Evolutionary conservation across 1,140 invertebrate species (phyloP), one percentile per base, ranked within the genome.

Genomic region (Hycleus cichorii): DNA sequence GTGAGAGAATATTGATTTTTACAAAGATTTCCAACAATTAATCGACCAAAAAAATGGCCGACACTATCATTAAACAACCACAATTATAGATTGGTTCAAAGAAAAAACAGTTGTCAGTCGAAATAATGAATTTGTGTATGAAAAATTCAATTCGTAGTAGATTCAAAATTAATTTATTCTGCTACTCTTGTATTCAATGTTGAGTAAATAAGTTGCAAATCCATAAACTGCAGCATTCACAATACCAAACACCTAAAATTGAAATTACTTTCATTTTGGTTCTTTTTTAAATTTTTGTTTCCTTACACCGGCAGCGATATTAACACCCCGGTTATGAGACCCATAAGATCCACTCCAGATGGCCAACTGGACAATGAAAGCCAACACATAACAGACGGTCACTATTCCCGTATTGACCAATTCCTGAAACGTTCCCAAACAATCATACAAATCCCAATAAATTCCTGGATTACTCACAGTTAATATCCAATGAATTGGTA

Each of bases 401-500:
- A 82, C 78, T 50, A 89, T 75, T 10, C 74, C 79, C 2, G 87
- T 90, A 69, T 90, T 89, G 25, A 90, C 73, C 44, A 91, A 75
- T 77, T 93, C 90, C 90, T 91, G 77, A 39, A 68, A 63, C 50
- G 18, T 18, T 18, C 2, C 18, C 18, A 18, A 18, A 18, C 18
- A 18, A 18, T 18, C 18, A 18, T 18, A 18, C 18, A 18, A 18
- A 18, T 18, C 18, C 18, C 18, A 18, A 18, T 18, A 18, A 18
- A 18, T 18, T 18, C 18, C 18, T 18, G 18, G 1, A 55, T 51
- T 54, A 81, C 82, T 86, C 80, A 93, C 90, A 65, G 87, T 84
- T 49, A 89, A 73, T 58, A 91, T 80, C 91, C 90, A 93, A 65
- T 91, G 88, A 64, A 92, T 86, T 25, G 88, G 86, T 12, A 91